Base-by-base conservation (phyloP, 2,797 vertebrate genomes). In the Poliocrania exsul region DNA sequence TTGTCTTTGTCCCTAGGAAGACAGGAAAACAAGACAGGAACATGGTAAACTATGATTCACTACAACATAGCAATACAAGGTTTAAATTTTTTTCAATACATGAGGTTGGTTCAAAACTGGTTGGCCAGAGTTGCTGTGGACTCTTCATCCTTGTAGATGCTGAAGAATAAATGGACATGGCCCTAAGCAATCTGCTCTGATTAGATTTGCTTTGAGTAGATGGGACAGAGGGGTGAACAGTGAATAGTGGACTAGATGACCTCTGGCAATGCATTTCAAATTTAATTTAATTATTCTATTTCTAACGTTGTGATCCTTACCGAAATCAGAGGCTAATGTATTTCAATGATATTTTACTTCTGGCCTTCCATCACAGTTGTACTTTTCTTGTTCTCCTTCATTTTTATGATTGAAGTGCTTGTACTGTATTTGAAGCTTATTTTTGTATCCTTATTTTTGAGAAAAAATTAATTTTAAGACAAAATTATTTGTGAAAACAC, bases 211-310 rank as follows among this genome's bases (percentile, higher is more conserved):
- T 78, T 66, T 81, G 44, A 70, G 9, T 28, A 38, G 6, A 17
- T 71, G 13, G 10, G 21, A 13, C 6, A 12, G 9, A 42, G 6
- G 24, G 0, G 0, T 35, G 17, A n/a, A 18, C 11, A 10, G 21
- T 35, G 44, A 24, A 44, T 3, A 0, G 5, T 38, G 37, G 29
- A 40, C 18, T 38, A 54, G 31, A n/a, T 70, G 35, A 62, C 21
- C 8, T 70, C 35, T 37, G 12, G n/a, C 78, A 81, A 35, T 38
- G 23, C 13, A 62, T 84, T 78, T 74, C 21, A 88, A 78, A 51
- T 50, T 26, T 23, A 77, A 57, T 60, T 50, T 33, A 54, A 70
- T 54, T 2, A 64, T 54, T 88, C 35, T 83, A 6, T n/a, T 86
- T 93, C 77, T 62, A 66, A 35, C 14, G 16, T 29, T 26, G 69